phyloP scores from a whole-genome alignment of 2,888 invertebrate genomes.

The Synanthedon tipuliformis region DNA sequence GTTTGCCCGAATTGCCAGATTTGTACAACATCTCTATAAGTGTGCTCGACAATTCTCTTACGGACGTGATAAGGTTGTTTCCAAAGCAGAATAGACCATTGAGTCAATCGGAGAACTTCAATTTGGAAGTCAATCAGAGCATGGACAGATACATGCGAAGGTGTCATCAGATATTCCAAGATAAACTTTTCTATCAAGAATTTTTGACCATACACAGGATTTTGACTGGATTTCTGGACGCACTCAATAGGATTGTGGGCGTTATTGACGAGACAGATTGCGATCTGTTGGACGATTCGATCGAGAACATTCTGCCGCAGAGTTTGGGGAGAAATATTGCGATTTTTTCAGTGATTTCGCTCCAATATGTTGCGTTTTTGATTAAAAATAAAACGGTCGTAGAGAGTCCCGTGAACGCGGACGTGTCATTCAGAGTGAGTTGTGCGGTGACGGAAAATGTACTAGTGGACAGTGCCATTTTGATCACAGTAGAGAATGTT shows the following conservation, averaged over 20 bases:
- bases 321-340: slow-evolving; percentile 45
- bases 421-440: slow-evolving; percentile 49
- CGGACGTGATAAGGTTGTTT: slow-evolving; percentile 48
- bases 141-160: slow-evolving; percentile 58
- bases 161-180: slow-evolving; percentile 64
- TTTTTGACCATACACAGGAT: slow-evolving; percentile 48
- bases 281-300: slow-evolving; percentile 53
- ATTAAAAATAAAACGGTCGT: slow-evolving; percentile 63
- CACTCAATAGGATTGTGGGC: slow-evolving; percentile 31
- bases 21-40: slow-evolving; percentile 35
- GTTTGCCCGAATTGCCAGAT: slow-evolving; percentile 43
- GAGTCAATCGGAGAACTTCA: slow-evolving; percentile 62
- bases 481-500: slow-evolving; percentile 45
- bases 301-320: slow-evolving; percentile 43
- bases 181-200: slow-evolving; percentile 59
- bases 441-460: slow-evolving; percentile 38
- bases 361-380: slow-evolving; percentile 60
- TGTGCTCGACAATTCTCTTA: slow-evolving; percentile 45
- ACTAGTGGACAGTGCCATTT: slow-evolving; percentile 47
- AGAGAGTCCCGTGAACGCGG: slow-evolving; percentile 48
- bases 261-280: slow-evolving; percentile 50
- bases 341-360: slow-evolving; percentile 50
- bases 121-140: slow-evolving; percentile 47
- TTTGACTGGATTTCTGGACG: slow-evolving; percentile 38
- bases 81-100: slow-evolving; percentile 60